Conservation (phyloP, 2,888 invertebrate species). For the Auanema freiburgensis region DNA sequence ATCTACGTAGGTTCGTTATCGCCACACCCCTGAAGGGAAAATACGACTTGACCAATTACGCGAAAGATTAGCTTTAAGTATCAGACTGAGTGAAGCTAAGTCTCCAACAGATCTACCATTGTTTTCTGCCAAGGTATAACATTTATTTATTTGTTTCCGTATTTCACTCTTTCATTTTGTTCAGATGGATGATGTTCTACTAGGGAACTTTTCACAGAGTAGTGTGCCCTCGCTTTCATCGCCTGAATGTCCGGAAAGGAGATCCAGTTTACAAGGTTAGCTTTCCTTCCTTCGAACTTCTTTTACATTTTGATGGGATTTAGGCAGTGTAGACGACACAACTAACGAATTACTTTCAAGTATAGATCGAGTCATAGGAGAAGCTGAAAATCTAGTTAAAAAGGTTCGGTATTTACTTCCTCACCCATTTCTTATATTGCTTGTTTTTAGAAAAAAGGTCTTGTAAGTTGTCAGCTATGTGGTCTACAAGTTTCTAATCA, state of each 20-base stretch:
- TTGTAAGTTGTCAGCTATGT: slow-evolving; percentile 33
- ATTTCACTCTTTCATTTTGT: no score
- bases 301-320: no score
- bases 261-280: no score
- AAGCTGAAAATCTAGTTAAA: slow-evolving; percentile 3
- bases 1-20: slow-evolving; percentile 27
- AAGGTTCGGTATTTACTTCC: slow-evolving; percentile 3
- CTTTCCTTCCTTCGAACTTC: no score
- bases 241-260: no score
- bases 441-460: slow-evolving; percentile 10
- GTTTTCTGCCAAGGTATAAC: neutral
- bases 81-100: neutral
- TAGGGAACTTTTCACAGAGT: no score
- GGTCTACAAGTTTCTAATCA: slow-evolving; percentile 34
- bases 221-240: no score
- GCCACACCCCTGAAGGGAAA: slow-evolving; percentile 21
- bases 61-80: neutral
- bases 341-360: neutral
- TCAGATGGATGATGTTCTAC: no score
- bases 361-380: slow-evolving; percentile 3
- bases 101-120: neutral
- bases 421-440: neutral
- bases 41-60: slow-evolving; percentile 19
- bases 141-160: neutral
- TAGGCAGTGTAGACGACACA: no score